Base-by-base conservation (phyloP, 2,113 vertebrate genomes). In the Platysteira castanea region DNA sequence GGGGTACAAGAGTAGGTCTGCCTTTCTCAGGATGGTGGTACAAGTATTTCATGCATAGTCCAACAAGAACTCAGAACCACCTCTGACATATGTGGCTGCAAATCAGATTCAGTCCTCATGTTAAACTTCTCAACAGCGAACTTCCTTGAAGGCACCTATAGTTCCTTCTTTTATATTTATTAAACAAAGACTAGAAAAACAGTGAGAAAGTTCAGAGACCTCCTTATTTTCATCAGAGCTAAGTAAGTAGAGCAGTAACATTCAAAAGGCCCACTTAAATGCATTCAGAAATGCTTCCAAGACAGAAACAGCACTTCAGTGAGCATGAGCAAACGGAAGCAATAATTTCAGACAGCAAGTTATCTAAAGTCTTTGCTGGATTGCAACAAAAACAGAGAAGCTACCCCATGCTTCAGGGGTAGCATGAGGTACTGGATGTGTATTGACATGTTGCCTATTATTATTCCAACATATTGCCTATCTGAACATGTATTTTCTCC, bases 171-270 rank as follows among this genome's bases (percentile, higher is more conserved):
- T 44, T n/a, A 13, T 31, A 21, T 27, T 44, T 78, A 73, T 53
- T 77, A 74, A 94, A 37, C 9, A 31, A 89, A 80, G 44, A 47
- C 35, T 30, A 93, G 60, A 47, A 90, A 67, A 86, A 75, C 33
- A 86, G 53, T 33, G 15, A 35, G 35, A 27, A 82, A 79, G 14
- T 54, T 75, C 33, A 27, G 37, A 64, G 10, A 27, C 23, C 7
- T 63, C 27, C 49, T 54, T 57, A 56, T 21, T 39, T 59, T 50
- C 56, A 69, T 63, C 35, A 75, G 26, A 87, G 30, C 21, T 37
- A 82, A 42, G 47, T 8, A n/a, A 35, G 14, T 22, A 68, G 5
- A 68, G 44, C 30, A 60, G 7, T 26, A 93, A 68, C n/a, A 46
- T 68, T 77, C 49, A 41, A 60, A 91, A 87, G 49, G 13, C n/a